These are phyloP conservation scores for Branchellion lobata DNA, from an alignment of 2,888 invertebrate genomes.

Conservation along the genomic window DNA sequence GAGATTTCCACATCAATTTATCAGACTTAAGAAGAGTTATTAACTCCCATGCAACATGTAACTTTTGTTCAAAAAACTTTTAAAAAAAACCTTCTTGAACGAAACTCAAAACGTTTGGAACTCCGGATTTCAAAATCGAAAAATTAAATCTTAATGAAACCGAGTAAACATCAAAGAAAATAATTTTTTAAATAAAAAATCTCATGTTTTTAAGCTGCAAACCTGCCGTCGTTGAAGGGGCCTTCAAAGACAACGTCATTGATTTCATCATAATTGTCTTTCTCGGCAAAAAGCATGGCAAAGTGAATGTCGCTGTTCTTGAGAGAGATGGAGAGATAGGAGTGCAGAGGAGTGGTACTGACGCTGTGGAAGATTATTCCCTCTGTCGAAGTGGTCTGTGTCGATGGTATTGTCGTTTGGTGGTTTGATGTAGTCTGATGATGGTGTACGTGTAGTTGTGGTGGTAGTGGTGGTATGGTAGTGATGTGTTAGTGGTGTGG, in stretches of 20 bases:
- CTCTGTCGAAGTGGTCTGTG: background rate
- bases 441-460: background rate
- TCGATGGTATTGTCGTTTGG: background rate
- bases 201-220: no score
- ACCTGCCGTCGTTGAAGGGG: slow-evolving; percentile 15
- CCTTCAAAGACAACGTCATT: slow-evolving; percentile 14
- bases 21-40: no score
- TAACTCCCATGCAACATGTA: no score
- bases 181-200: no score
- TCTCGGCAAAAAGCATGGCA: slow-evolving; percentile 17
- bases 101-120: no score
- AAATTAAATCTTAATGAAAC: no score
- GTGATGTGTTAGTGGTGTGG: no score
- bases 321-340: slow-evolving; percentile 5
- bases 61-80: no score
- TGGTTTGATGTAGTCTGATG: background rate
- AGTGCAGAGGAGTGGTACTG: background rate
- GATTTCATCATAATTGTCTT: slow-evolving; percentile 6
- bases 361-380: slow-evolving; percentile 7
- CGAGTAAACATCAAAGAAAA: no score
- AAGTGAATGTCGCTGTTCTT: background rate
- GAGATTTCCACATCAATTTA: no score
- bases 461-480: background rate
- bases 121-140: no score
- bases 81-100: no score